Evolutionary conservation across 2,797 vertebrate species (phyloP), one percentile per base, ranked within the genome.

Genomic region (Hemitrygon akajei): DNA sequence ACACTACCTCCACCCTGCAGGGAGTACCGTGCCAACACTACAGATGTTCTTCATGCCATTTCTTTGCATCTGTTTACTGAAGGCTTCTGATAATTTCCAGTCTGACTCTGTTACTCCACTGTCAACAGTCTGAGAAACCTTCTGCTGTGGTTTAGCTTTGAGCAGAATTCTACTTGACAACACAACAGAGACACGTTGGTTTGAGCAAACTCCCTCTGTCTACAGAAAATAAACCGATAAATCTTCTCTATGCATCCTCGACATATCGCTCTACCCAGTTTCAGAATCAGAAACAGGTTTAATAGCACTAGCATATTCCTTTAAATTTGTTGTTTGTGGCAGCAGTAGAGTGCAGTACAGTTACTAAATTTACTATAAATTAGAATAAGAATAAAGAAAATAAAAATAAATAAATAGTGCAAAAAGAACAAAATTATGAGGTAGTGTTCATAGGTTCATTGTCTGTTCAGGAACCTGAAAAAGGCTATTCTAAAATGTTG

Each of bases 41-140:
- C 10, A 56, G 22, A 56, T 56, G 58, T 84, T 27, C 58, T 14
- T 84, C 40, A 84, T 56, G 14, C 40, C 81, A 27, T 84, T 56
- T 30, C 81, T 25, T 58, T 25, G 81, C 81, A 84, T 84, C 81
- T 84, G 81, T 84, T 84, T 84, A 84, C 81, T 56, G 40, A 58
- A 58, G 81, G 58, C 47, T 27, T 84, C 1, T 47, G 25, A 47
- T 58, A 84, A 84, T 84, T 56, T 84, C 47, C 25, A 27, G 58
- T 7, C 9, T 84, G 47, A 82, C 58, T 27, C 25, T 81, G 80
- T 34, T 79, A 3, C 77, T 34, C 37, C 14, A 47, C 47, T 30
- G 40, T 30, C 9, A 84, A 47, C 81, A 3, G 40, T 84, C 27
- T 84, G 47, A 27, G 40, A 84, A 84, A 12, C 47, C 81, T 84